Percentiles rank a stretch among this genome's conserved stretches.
Evolutionary conservation across 1,140 invertebrate species (phyloP).

Genomic region (Calephelis nemesis): DNA sequence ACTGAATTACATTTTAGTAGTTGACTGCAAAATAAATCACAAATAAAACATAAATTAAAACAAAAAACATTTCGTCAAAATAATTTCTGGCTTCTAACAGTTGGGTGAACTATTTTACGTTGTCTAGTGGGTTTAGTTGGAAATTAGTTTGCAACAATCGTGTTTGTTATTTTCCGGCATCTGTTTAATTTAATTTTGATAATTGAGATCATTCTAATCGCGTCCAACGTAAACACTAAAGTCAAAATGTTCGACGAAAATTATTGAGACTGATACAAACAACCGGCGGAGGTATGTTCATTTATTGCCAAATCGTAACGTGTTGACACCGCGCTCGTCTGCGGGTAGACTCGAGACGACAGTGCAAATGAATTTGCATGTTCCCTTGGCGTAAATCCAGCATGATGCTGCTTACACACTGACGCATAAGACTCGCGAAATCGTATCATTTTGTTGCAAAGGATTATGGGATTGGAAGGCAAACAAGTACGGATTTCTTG

Average conservation of each 20-base stretch:
- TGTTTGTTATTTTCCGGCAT: constrained; percentile 12
- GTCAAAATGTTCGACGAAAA: constrained; percentile 4
- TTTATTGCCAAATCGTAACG: constrained; percentile 29
- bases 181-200: constrained; percentile 11
- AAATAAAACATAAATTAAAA: no score
- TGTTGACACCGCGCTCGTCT: constrained; percentile 55
- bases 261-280: constrained; percentile 19
- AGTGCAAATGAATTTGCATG: constrained; percentile 65
- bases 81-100: no score
- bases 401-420: constrained; percentile 33
- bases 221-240: constrained; percentile 9
- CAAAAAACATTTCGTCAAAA: no score
- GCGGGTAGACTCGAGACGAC: constrained; percentile 41
- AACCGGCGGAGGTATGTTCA: constrained; percentile 20
- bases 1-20: no score
- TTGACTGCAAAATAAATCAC: no score
- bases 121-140: neutral
- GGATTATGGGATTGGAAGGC: no score
- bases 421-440: neutral
- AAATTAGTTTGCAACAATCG: neutral
- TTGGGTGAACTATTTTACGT: neutral
- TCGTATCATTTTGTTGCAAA: no score
- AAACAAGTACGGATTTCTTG: no score
- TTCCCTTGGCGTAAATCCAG: constrained; percentile 51
- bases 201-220: constrained; percentile 17